Percentiles rank a stretch among this genome's conserved stretches.
Evolutionary conservation across 2,113 vertebrate genomes (phyloP).

Genomic region (Artemisiospiza belli): DNA sequence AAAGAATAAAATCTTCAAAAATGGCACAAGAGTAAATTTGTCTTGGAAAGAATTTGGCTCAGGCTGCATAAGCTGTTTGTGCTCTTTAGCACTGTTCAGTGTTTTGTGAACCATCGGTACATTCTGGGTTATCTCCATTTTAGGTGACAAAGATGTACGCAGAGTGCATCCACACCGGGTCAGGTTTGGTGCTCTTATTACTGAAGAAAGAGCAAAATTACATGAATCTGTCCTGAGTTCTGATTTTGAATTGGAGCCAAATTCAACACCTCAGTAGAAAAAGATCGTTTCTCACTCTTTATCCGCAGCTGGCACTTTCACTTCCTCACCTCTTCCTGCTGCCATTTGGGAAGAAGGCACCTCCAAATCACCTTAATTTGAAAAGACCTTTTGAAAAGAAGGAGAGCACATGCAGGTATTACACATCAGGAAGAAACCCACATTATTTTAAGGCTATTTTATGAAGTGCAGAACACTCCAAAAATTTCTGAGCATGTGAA

Average conservation of each 20-base stretch:
- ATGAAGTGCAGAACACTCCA: not conserved
- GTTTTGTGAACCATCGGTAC: not conserved
- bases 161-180: not conserved
- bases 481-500: not conserved
- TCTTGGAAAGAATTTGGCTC: not conserved
- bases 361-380: not conserved
- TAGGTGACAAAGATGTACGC: not conserved
- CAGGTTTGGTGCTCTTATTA: not conserved
- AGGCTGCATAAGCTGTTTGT: not conserved
- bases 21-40: not conserved
- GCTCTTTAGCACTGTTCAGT: not conserved
- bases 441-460: not conserved
- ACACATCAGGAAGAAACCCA: not conserved
- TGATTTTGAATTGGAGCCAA: not conserved
- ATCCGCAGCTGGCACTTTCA: not conserved
- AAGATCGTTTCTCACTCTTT: not conserved
- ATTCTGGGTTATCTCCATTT: not conserved
- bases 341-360: not conserved
- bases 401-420: not conserved
- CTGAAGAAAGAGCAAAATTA: not conserved
- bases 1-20: not conserved
- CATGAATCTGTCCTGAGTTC: not conserved
- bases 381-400: not conserved
- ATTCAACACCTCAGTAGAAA: not conserved
- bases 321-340: not conserved